Base-by-base conservation (phyloP, 2,888 invertebrate genomes). In the Megamerina dolium region DNA sequence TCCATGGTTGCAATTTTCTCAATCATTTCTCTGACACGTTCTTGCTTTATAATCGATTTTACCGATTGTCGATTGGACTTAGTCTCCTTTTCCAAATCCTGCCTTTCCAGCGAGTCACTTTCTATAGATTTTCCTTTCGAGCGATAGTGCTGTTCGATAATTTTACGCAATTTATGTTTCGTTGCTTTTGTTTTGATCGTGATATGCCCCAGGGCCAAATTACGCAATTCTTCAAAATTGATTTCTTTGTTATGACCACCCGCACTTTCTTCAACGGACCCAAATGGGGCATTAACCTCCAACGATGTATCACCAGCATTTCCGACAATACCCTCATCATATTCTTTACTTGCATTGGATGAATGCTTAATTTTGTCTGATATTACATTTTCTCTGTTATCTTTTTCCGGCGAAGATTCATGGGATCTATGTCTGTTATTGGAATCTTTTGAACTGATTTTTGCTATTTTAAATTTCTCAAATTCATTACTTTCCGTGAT, bases 1-100 rank as follows among this genome's bases (percentile, higher is more conserved):
- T 74, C 67, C 72, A 75, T 60, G 43, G 64, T 52, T 52, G 70
- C 61, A 27, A 71, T 68, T 59, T 74, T 72, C 45, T 77, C 75
- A 51, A 72, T 70, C 60, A 75, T 70, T 46, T 72, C 68, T 40
- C 66, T 68, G 13, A 68, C 67, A 50, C 66, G 70, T 54, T 76
- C 74, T 46, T 64, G 59, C 52, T 64, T 63, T 40, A 68, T 68
- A 40, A 68, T 65, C 26, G 67, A 59, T 52, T 69, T 64, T 5
- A 70, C 60, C 21, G 63, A 55, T 50, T 64, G 56, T 26, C 16
- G 46, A 16, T 36, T 45, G 17, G 33, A 1, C 1, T 12, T 4
- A 2, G 37, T 2, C 27, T 55, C 55, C 36, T 58, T 51, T 49
- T 46, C 48, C 10, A 48, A 34, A 8, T 51, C 37, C 2, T 29